A percentile compares a stretch with the other conserved stretches of the same genome.
Conservation (phyloP, 2,888 invertebrate species). For the Sinhomidia bicolor region DNA sequence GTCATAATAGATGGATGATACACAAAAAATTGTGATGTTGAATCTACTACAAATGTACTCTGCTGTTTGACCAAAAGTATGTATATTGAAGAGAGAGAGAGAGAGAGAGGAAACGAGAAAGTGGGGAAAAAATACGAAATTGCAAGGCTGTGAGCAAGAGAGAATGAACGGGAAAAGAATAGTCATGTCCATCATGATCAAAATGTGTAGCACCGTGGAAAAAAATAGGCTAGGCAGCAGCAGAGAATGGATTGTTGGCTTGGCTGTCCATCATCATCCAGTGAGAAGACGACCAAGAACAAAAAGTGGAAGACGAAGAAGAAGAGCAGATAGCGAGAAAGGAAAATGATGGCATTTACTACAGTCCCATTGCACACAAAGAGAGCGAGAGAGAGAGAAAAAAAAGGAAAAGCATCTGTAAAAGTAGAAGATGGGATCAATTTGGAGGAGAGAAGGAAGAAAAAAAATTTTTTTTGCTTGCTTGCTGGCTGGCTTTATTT, state of each 20-base stretch:
- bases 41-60: too few relatives aligned
- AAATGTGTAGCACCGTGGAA: not conserved
- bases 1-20: slow-evolving; percentile 6
- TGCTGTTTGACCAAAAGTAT: not conserved
- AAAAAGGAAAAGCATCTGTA: too few relatives aligned
- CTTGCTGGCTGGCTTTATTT: too few relatives aligned
- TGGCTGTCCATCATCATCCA: slow-evolving; percentile 20
- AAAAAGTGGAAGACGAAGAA: not conserved
- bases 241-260: not conserved
- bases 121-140: not conserved
- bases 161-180: not conserved
- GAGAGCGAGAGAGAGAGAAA: too few relatives aligned
- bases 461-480: too few relatives aligned
- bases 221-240: not conserved
- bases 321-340: not conserved
- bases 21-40: not conserved
- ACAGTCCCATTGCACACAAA: not conserved
- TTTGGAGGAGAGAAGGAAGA: too few relatives aligned
- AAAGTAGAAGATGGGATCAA: too few relatives aligned
- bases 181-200: slow-evolving; percentile 65
- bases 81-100: not conserved
- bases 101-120: not conserved
- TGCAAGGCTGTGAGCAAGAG: not conserved
- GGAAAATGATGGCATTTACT: not conserved
- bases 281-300: too few relatives aligned